Evolutionary conservation across 2,888 invertebrate species (phyloP).

Genomic region (Syritta pipiens): DNA sequence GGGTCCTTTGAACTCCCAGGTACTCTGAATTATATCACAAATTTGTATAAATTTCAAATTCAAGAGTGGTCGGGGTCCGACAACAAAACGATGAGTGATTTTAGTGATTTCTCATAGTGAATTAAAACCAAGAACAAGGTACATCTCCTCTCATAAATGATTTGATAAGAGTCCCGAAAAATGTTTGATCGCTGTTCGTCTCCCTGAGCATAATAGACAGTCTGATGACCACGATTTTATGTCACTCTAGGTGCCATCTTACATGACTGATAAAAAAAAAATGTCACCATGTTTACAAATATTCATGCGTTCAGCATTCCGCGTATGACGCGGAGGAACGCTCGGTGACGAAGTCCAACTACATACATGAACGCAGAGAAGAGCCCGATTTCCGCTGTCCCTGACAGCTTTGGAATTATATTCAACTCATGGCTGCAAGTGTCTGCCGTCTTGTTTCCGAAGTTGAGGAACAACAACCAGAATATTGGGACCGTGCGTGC

Average conservation of each 20-base stretch:
- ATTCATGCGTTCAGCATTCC: constrained; percentile 13
- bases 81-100: constrained; percentile 27
- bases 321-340: background rate
- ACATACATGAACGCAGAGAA: constrained; percentile 39
- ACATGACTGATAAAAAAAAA: background rate
- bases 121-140: constrained; percentile 33
- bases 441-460: constrained; percentile 35
- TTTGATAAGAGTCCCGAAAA: constrained; percentile 36
- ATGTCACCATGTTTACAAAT: constrained; percentile 42
- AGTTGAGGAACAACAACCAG: constrained; percentile 20
- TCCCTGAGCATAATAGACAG: constrained; percentile 11
- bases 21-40: constrained; percentile 41
- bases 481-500: constrained; percentile 44
- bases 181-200: constrained; percentile 34
- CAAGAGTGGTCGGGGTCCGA: constrained; percentile 7
- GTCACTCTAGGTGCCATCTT: background rate
- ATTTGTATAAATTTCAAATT: constrained; percentile 44
- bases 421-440: constrained; percentile 60
- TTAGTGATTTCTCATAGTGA: constrained; percentile 34
- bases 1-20: constrained; percentile 18
- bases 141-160: constrained; percentile 19
- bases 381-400: constrained; percentile 63
- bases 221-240: constrained; percentile 23
- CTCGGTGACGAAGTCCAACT: background rate
- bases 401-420: constrained; percentile 56